Percentiles rank a stretch among this genome's conserved stretches.
Evolutionary conservation across 2,888 invertebrate species (phyloP).

Genomic region (Tenthredo mesomela): DNA sequence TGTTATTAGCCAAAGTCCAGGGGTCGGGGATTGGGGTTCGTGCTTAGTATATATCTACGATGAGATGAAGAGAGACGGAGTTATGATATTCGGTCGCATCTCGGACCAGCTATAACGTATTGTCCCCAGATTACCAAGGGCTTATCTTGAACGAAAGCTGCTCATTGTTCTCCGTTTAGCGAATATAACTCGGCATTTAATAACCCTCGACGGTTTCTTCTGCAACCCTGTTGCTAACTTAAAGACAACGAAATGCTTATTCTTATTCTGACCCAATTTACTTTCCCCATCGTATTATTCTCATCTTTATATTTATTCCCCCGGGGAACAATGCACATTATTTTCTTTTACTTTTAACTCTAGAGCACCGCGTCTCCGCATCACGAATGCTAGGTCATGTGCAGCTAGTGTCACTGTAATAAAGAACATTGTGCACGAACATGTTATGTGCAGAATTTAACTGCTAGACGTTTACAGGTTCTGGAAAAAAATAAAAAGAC

Average conservation of each 20-base stretch:
- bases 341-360: not conserved
- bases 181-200: conserved; percentile 36
- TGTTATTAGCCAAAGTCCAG: conserved; percentile 57
- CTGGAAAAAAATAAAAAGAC: not conserved
- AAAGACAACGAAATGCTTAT: not conserved
- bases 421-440: not conserved
- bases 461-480: not conserved
- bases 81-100: conserved; percentile 35
- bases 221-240: not conserved
- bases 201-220: conserved; percentile 5
- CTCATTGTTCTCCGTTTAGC: conserved; percentile 39
- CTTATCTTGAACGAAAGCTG: conserved; percentile 45
- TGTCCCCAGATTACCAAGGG: conserved; percentile 38
- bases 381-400: not conserved
- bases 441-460: too few species aligned
- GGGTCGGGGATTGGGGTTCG: conserved; percentile 41
- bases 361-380: not conserved
- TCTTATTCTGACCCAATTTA: not conserved
- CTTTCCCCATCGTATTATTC: not conserved
- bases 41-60: not conserved
- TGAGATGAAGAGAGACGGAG: conserved; percentile 30
- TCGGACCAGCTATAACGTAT: conserved; percentile 30
- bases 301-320: not conserved
- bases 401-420: not conserved
- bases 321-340: not conserved